Base-by-base conservation (phyloP, 2,888 invertebrate genomes). In the Drosophila mulleri region DNA sequence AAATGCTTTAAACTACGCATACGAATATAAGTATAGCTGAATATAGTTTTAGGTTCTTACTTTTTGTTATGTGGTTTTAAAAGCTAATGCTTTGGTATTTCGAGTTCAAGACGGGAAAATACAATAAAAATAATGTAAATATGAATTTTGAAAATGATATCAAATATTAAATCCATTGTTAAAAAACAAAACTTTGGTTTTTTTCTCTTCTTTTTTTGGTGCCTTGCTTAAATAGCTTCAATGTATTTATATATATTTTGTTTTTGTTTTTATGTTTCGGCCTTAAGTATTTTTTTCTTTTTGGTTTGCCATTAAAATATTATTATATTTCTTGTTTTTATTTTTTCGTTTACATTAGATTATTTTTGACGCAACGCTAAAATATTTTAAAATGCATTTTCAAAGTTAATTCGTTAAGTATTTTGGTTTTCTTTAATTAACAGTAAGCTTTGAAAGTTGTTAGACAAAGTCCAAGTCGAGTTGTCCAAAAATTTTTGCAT, bases 1-100 rank as follows among this genome's bases (percentile, higher is more conserved):
- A 90, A 91, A 90, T 89, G 90, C 90, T 84, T 90, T 75, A 89
- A 90, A 89, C 91, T 91, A 90, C 87, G 82, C 72, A 81, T 81
- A 84, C 66, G 80, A 86, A 89, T 89, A 87, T 78, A 88, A 78
- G 81, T 50, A 82, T 84, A 70, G 80, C 88, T 84, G 85, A 79
- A 82, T 77, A 77, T 63, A 72, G 62, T 82, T 76, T 58, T 83
- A 76, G 74, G 72, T 72, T 75, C 70, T 18, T 54, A 67, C 29
- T n/a, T 48, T 29, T n/a, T 29, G 11, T 48, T 29, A 32, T 50
- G 11, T 32, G n/a, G 29, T 32, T 50, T 59, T 72, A 57, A 58
- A 72, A 73, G 57, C 29, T 78, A 76, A 78, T 76, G 78, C 56
- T 52, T 79, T 76, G 47, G 41, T 64, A 54, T 69, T 66, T 45